phyloP scores from a whole-genome alignment of 2,888 invertebrate species.

The Didymodactylos carnosus region DNA sequence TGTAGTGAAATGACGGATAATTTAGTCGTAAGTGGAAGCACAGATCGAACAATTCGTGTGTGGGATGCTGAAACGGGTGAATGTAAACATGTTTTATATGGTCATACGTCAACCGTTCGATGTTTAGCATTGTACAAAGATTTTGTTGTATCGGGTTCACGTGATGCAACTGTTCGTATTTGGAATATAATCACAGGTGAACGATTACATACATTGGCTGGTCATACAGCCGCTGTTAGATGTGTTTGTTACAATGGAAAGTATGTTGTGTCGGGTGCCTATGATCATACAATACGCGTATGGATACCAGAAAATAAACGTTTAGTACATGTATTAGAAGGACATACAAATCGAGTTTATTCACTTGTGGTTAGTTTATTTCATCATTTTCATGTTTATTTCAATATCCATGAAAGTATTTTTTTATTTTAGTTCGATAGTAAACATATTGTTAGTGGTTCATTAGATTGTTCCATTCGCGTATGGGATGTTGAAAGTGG shows the following conservation, averaged over 20 bases:
- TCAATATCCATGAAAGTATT: no score
- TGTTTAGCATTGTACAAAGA: slow-evolving; percentile 88
- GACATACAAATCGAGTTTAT: slow-evolving; percentile 92
- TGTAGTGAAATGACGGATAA: slow-evolving; percentile 71
- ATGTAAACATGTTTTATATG: slow-evolving; percentile 74
- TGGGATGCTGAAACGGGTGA: slow-evolving; percentile 85
- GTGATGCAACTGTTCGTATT: slow-evolving; percentile 48
- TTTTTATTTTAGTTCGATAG: slow-evolving; percentile 90
- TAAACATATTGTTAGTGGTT: slow-evolving; percentile 84
- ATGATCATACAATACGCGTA: slow-evolving; percentile 92
- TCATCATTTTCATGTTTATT: no score
- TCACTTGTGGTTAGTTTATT: slow-evolving; percentile 43
- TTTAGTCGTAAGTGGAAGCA: slow-evolving; percentile 77
- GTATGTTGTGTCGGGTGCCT: slow-evolving; percentile 86
- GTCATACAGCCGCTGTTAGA: slow-evolving; percentile 85
- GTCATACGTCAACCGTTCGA: slow-evolving; percentile 90
- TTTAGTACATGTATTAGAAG: slow-evolving; percentile 67
- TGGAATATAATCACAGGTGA: slow-evolving; percentile 85
- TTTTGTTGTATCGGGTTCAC: slow-evolving; percentile 85
- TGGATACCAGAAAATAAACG: slow-evolving; percentile 85
- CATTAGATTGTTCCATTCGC: slow-evolving; percentile 83
- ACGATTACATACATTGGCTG: slow-evolving; percentile 73
- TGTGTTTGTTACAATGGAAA: slow-evolving; percentile 80
- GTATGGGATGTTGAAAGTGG: slow-evolving; percentile 90
- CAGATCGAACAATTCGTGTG: slow-evolving; percentile 82